These are phyloP conservation scores for Ctenochaetus hawaiiensis DNA, from an alignment of 2,797 vertebrate species.

Conservation along the genomic window DNA sequence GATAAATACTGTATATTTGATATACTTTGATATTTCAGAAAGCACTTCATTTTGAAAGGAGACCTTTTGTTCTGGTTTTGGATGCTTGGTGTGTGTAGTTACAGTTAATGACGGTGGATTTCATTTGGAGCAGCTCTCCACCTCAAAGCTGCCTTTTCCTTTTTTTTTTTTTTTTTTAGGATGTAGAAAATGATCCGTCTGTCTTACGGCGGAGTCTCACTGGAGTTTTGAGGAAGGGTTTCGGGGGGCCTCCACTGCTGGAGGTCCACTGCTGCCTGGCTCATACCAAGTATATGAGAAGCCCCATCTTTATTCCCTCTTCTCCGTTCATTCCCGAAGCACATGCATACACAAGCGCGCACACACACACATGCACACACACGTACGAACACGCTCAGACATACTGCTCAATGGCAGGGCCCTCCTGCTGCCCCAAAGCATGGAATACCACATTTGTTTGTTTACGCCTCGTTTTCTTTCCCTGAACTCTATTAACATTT, in stretches of 20 bases:
- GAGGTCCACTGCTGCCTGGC: slow-evolving; percentile 67
- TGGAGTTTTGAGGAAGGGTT: slow-evolving; percentile 44
- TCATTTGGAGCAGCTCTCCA: slow-evolving; percentile 51
- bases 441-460: slow-evolving; percentile 86
- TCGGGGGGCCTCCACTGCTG: slow-evolving; percentile 50
- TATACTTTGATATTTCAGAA: slow-evolving; percentile 27
- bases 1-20: slow-evolving; percentile 12
- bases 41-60: slow-evolving; percentile 20
- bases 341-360: slow-evolving; percentile 58
- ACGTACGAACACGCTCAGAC: slow-evolving; percentile 31
- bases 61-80: slow-evolving; percentile 54
- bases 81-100: slow-evolving; percentile 27
- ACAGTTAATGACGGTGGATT: slow-evolving; percentile 50
- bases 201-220: slow-evolving; percentile 52
- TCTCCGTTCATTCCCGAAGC: slow-evolving; percentile 52
- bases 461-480: slow-evolving; percentile 86
- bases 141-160: slow-evolving; percentile 45
- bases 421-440: slow-evolving; percentile 80
- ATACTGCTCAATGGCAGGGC: slow-evolving; percentile 72
- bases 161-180: slow-evolving; percentile 37
- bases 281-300: slow-evolving; percentile 61
- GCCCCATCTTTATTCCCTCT: slow-evolving; percentile 67
- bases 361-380: slow-evolving; percentile 51
- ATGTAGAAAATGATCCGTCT: slow-evolving; percentile 59
- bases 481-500: slow-evolving; percentile 90